phyloP scores from a whole-genome alignment of 2,113 vertebrate genomes.

The Camelus bactrianus region DNA sequence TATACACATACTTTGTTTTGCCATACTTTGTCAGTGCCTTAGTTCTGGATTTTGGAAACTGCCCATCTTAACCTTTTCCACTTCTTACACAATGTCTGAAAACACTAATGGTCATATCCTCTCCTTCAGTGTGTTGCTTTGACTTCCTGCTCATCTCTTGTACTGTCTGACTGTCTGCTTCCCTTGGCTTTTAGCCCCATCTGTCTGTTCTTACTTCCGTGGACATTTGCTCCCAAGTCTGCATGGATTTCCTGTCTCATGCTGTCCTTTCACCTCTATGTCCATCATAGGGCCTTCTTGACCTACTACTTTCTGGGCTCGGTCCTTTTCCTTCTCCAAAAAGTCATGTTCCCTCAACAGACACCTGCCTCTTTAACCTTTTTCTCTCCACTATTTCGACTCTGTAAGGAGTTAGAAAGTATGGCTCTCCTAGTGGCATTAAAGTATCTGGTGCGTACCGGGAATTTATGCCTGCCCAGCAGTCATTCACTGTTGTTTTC shows the following conservation, averaged over 20 bases:
- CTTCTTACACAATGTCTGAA: not conserved
- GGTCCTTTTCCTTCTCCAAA: not conserved
- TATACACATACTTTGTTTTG: not conserved
- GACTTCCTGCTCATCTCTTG: not conserved
- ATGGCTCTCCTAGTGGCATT: not conserved
- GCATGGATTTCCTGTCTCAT: not conserved
- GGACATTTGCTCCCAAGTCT: not conserved
- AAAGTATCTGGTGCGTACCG: not conserved
- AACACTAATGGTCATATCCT: not conserved
- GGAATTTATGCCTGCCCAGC: not conserved
- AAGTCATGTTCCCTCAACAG: not conserved
- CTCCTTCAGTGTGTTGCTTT: not conserved
- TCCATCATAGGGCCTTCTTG: not conserved
- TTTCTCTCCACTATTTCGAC: not conserved
- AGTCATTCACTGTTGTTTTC: not conserved
- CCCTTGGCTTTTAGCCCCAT: not conserved
- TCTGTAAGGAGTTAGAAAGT: not conserved
- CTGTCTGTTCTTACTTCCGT: not conserved
- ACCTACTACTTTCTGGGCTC: not conserved
- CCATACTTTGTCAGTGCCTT: not conserved
- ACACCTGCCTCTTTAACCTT: not conserved
- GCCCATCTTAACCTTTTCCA: not conserved
- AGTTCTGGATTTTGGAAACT: not conserved
- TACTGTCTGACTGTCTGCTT: not conserved
- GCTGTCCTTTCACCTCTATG: not conserved